A percentile compares a stretch with the other conserved stretches of the same genome.
These are phyloP conservation scores for Erinaceus europaeus DNA, from an alignment of 2,113 vertebrate species.

Conservation along the genomic window DNA sequence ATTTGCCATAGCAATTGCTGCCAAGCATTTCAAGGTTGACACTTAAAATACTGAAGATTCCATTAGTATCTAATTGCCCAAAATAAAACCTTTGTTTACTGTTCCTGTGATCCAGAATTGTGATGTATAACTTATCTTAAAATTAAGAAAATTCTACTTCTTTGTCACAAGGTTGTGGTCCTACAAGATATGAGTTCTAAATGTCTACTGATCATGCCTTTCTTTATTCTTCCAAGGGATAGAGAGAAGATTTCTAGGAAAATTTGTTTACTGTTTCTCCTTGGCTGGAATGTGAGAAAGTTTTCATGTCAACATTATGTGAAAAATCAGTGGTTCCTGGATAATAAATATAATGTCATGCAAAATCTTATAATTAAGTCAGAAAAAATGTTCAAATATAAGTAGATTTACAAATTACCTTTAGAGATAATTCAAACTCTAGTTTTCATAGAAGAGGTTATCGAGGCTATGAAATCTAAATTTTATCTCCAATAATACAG, in stretches of 20 bases:
- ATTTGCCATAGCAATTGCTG: background rate
- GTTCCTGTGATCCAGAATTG: background rate
- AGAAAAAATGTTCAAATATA: background rate
- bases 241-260: background rate
- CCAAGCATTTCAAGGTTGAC: background rate
- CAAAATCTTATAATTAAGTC: background rate
- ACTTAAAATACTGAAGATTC: background rate
- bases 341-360: background rate
- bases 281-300: background rate
- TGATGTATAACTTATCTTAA: background rate
- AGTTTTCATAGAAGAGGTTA: background rate
- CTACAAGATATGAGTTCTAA: background rate
- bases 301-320: background rate
- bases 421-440: background rate
- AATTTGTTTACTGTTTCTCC: background rate
- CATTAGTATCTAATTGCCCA: no score
- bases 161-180: background rate
- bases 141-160: background rate
- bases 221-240: background rate
- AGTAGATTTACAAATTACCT: background rate
- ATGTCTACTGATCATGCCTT: background rate
- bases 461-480: background rate
- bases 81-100: background rate
- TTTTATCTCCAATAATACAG: background rate
- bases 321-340: background rate